Conservation (phyloP, 2,113 vertebrate species). For the Bucco capensis region DNA sequence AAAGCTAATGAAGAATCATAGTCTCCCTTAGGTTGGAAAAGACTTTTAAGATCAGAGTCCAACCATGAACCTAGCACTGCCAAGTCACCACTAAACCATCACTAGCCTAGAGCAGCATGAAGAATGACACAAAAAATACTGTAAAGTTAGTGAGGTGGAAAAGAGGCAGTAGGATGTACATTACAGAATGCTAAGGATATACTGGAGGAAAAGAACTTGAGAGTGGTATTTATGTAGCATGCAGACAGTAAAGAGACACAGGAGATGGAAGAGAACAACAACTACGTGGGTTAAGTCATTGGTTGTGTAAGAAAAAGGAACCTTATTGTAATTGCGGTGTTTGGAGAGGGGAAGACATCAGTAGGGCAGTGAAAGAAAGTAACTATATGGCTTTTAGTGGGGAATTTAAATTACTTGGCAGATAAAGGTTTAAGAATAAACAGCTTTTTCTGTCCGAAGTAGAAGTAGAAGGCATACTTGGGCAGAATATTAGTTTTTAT, state of each 20-base stretch:
- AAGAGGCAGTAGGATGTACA: background rate
- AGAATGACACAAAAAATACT: background rate
- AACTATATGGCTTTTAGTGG: background rate
- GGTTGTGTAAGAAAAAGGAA: background rate
- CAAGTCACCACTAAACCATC: background rate
- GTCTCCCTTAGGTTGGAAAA: background rate
- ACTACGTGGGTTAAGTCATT: background rate
- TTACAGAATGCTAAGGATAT: background rate
- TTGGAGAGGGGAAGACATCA: background rate
- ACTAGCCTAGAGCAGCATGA: background rate
- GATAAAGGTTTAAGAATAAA: background rate
- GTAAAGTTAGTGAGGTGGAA: background rate
- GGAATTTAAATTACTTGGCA: background rate
- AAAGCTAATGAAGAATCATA: background rate
- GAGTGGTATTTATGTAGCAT: background rate
- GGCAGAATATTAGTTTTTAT: background rate
- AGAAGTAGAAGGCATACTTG: background rate
- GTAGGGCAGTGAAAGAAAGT: background rate
- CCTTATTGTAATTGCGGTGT: rapidly evolving
- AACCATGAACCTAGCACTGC: background rate
- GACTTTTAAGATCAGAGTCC: background rate
- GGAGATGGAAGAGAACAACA: background rate
- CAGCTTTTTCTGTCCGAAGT: background rate
- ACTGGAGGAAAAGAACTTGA: background rate
- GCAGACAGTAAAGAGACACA: background rate